Evolutionary conservation across 2,888 invertebrate genomes (phyloP).

Genomic region (Chelonus formosanus): DNA sequence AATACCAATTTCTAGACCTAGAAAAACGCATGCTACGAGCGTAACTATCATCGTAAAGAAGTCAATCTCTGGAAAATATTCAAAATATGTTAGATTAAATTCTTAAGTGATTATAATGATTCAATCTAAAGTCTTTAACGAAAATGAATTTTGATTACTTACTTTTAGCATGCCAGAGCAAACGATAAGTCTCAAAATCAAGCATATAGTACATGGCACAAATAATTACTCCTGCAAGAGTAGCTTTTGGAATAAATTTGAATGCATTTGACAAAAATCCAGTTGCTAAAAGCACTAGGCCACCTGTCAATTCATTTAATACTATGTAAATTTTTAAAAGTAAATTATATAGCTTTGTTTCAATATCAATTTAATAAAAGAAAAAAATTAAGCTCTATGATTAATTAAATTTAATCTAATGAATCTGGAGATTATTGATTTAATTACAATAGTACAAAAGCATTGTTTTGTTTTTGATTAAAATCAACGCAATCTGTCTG

Average conservation of each 20-base stretch:
- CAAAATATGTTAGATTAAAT: conserved; percentile 63
- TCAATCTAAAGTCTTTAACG: not conserved
- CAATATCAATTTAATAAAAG: too few relatives aligned
- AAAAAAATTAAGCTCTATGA: too few relatives aligned
- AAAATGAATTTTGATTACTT: conserved; percentile 41
- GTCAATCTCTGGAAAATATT: too few relatives aligned
- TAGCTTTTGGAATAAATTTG: conserved; percentile 68
- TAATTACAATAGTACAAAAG: too few relatives aligned
- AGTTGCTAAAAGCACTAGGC: conserved; percentile 68
- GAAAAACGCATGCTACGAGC: conserved; percentile 69
- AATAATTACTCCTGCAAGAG: conserved; percentile 70
- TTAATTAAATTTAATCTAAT: too few relatives aligned
- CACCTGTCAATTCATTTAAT: conserved; percentile 56
- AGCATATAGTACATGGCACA: conserved; percentile 70
- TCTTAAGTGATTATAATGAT: conserved; percentile 56
- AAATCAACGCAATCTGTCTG: too few relatives aligned
- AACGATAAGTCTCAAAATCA: conserved; percentile 64
- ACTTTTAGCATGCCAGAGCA: conserved; percentile 68
- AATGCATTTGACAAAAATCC: conserved; percentile 68
- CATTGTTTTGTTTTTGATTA: too few relatives aligned
- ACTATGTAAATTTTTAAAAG: too few relatives aligned
- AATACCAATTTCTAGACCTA: conserved; percentile 75
- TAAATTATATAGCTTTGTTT: too few relatives aligned
- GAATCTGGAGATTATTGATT: too few relatives aligned
- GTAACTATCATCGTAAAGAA: conserved; percentile 65